Base-by-base conservation (phyloP, 2,888 invertebrate species). In the Eupithecia dodoneata region DNA sequence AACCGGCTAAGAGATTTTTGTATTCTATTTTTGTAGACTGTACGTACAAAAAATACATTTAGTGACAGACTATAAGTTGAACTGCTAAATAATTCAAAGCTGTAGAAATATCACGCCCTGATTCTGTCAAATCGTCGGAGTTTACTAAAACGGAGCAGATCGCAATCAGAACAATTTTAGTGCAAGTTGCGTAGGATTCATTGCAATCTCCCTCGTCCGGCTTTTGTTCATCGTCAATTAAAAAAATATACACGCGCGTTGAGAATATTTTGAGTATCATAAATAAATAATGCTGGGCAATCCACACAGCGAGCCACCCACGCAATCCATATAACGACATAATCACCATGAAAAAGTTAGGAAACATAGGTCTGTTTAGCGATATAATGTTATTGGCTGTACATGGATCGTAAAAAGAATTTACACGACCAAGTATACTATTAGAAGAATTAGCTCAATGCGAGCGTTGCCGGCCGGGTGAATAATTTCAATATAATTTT, bases 81-180 rank as follows among this genome's bases (percentile, higher is more conserved):
- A 6, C 12, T 41, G 55, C 3, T 15, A 5, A 55, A 45, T 55
- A 69, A 49, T 49, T 52, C 30, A 30, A 15, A 10, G 41, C 7
- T 67, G n/a, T 15, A 13, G 42, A 42, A 49, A 49, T 73, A 73
- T 66, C 73, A 76, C 66, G 79, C 79, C 70, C 79, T 76, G 76
- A 79, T 79, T 70, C 18, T 76, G 76, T 55, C 74, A 76, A 45
- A 70, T 47, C 30, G 71, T 74, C 69, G 63, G 73, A 52, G 30
- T 45, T 44, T 30, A 41, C 66, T 59, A 13, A 12, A 66, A 65
- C 63, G 71, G 41, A 70, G 52, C 18, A 73, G 76, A 78, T 76
- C 5, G 12, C n/a, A 55, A 79, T 79, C 74, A 72, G n/a, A 55
- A 69, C 76, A 72, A 47, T 76, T 78, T 78, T 65, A 76, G n/a